These are phyloP conservation scores for Catostylus mosaicus DNA, from an alignment of 30 jellyfish, hydroid and myxozoan species.

Conservation along the genomic window DNA sequence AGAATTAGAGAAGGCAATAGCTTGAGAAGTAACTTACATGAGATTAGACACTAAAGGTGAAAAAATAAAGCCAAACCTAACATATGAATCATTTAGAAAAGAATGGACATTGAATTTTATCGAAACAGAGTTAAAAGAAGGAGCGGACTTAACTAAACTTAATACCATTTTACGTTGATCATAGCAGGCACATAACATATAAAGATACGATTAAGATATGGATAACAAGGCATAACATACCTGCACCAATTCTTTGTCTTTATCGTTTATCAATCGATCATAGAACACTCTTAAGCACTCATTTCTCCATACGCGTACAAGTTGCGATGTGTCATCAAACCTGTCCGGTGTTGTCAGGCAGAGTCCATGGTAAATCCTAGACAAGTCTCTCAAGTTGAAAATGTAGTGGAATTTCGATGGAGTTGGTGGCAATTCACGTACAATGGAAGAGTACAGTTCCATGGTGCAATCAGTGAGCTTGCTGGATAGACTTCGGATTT, in stretches of 20 bases:
- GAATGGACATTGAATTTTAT: no score
- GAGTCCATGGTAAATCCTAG: conserved; percentile 95
- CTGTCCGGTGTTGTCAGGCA: conserved; percentile 97
- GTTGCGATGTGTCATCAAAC: conserved; percentile 62
- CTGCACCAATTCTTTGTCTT: conserved; percentile 92
- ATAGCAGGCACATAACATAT: no score
- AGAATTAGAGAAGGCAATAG: no score
- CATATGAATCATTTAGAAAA: no score
- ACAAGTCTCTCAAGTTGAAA: conserved; percentile 95
- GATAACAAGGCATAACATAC: conserved; percentile 53
- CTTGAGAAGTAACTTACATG: no score
- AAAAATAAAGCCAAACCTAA: not conserved
- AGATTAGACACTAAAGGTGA: no score
- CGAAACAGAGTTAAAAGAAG: no score
- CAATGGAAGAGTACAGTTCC: conserved; percentile 79
- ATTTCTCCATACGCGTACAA: conserved; percentile 98
- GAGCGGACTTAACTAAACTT: no score
- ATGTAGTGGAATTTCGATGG: conserved; percentile 99
- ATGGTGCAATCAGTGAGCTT: conserved; percentile 85
- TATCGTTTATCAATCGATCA: conserved; percentile 86
- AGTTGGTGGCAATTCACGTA: conserved; percentile 96
- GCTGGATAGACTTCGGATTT: conserved; percentile 67
- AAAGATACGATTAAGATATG: not conserved
- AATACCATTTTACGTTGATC: not conserved
- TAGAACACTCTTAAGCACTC: conserved; percentile 94